Evolutionary conservation across 2,888 invertebrate species (phyloP), one percentile per base, ranked within the genome.

Genomic region (Oegoconia quadripuncta): DNA sequence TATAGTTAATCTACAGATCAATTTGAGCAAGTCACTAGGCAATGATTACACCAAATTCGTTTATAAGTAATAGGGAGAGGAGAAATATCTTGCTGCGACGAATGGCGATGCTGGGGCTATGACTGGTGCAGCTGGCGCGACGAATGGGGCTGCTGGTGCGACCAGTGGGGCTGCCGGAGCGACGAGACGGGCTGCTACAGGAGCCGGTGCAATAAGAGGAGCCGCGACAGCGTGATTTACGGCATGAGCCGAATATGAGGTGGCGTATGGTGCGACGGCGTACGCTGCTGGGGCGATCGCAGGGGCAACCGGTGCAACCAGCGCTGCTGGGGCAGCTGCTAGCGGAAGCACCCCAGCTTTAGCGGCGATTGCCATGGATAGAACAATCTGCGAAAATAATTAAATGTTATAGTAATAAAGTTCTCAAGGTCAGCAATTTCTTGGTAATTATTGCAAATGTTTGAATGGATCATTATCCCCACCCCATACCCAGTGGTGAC

Each of bases 161-260:
- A 34, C 32, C 4, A 32, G n/a, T 1, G 68, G 51, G 3, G 64
- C 59, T 3, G 41, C 41, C 1, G 64, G 56, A 3, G 62, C 63
- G 0, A 59, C 50, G n/a, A 25, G 8, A 3, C 40, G 41, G 9
- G 58, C 56, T 1, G 55, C 46, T 11, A 54, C 42, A 36, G 55
- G 78, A 48, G 87, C 75, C 7, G 87, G 59, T 0, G 87, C 81
- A 1, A 86, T 64, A 3, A 90, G 88, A 0, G 93, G 93, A 7
- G 92, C 88, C 15, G 93, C 93, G 3, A 93, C 89, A 0, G 93
- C 93, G 56, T 94, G 94, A 77, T 93, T 93, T 39, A 94, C 88
- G 13, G 91, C 86, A 56, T 93, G 93, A 0, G 93, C 93, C 42
- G 93, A 93, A 77, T 93, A 94, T 9, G 93, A 93, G 53, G 90